Evolutionary conservation across 2,888 invertebrate species (phyloP).

Genomic region (Aleiodes alternator): DNA sequence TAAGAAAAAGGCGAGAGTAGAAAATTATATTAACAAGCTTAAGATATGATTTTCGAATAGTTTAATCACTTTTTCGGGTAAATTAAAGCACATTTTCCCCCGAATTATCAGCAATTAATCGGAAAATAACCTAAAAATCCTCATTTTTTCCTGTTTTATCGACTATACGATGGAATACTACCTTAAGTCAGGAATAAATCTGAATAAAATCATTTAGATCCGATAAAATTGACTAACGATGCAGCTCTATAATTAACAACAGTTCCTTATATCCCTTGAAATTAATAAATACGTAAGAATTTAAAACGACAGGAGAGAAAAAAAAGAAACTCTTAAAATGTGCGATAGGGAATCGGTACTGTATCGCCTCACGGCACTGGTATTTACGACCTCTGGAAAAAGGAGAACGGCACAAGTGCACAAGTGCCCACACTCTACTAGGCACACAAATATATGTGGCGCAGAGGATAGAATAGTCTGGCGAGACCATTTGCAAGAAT

Average conservation of each 20-base stretch:
- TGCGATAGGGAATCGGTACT: constrained; percentile 16
- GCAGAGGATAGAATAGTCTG: not conserved
- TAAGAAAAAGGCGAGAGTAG: no score
- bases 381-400: constrained; percentile 27
- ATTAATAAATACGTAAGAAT: constrained; percentile 32
- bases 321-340: not conserved
- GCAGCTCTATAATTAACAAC: constrained; percentile 2
- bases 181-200: no score
- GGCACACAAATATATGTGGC: constrained; percentile 13
- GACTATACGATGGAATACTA: no score
- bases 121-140: no score
- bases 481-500: constrained; percentile 18
- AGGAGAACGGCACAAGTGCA: constrained; percentile 30
- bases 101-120: no score
- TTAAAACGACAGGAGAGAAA: not conserved
- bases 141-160: no score
- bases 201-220: not conserved
- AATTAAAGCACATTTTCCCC: no score
- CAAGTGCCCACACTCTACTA: not conserved
- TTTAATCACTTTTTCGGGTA: no score
- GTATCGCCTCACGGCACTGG: constrained; percentile 22
- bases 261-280: constrained; percentile 10
- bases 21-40: no score
- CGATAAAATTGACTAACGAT: constrained; percentile 24
- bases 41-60: no score